Conservation (phyloP, 2,888 invertebrate species). For the Axea sp. region DNA sequence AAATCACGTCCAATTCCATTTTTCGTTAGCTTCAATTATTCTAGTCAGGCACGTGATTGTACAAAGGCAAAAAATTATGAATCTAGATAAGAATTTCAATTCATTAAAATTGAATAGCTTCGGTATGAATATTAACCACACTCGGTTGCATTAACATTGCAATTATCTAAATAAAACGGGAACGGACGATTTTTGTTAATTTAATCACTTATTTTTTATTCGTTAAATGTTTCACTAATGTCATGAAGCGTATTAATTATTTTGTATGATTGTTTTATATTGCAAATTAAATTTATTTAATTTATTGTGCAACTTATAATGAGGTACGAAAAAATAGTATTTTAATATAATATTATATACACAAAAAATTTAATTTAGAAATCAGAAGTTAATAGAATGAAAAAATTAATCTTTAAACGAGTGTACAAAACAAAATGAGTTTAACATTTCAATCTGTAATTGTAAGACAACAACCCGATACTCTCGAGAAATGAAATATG, state of each 20-base stretch:
- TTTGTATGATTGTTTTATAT: no score
- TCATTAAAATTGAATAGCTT: conserved; percentile 47
- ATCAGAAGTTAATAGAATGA: no score
- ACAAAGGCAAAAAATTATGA: conserved; percentile 16
- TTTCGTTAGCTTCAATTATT: conserved; percentile 28
- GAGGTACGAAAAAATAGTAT: no score
- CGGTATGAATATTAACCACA: conserved; percentile 17
- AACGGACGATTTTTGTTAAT: background rate
- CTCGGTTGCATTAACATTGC: conserved; percentile 4
- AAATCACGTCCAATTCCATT: conserved; percentile 8
- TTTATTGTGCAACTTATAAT: no score
- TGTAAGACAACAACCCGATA: conserved; percentile 8
- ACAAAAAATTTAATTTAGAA: no score
- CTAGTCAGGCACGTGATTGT: conserved; percentile 20
- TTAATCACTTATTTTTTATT: background rate
- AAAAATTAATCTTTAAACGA: no score
- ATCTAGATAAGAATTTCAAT: conserved; percentile 40
- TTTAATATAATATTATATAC: no score
- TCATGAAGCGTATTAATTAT: background rate
- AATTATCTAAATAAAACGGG: background rate
- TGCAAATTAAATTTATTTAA: no score
- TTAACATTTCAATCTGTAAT: no score
- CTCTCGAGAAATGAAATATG: conserved; percentile 9
- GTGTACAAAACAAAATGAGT: no score
- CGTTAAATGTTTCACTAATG: background rate